A percentile compares a stretch with the other conserved stretches of the same genome.
These are phyloP conservation scores for Drosophila putrida DNA, from an alignment of 2,888 invertebrate genomes.

Conservation along the genomic window DNA sequence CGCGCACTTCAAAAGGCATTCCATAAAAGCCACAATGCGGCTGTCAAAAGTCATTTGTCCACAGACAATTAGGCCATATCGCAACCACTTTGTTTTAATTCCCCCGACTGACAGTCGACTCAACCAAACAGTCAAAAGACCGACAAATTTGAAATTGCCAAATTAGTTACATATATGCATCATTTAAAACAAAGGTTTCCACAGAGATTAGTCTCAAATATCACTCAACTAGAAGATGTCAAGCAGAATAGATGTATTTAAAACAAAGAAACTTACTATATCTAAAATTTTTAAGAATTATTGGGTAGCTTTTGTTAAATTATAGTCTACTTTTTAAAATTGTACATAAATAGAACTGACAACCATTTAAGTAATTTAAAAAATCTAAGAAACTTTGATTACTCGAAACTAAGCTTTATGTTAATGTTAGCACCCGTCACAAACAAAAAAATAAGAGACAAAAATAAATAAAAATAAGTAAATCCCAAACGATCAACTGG, in stretches of 20 bases:
- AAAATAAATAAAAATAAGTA: slow-evolving; percentile 30
- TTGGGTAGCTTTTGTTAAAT: too few species aligned
- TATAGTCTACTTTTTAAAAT: not conserved
- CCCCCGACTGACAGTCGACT: slow-evolving; percentile 37
- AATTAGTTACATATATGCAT: slow-evolving; percentile 17
- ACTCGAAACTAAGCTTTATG: slow-evolving; percentile 41
- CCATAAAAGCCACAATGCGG: slow-evolving; percentile 9
- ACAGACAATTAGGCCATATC: slow-evolving; percentile 28
- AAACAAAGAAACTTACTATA: not conserved
- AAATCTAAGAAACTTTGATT: slow-evolving; percentile 35
- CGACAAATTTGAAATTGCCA: slow-evolving; percentile 7
- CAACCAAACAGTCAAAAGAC: not conserved
- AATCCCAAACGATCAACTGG: slow-evolving; percentile 52
- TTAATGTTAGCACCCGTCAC: slow-evolving; percentile 45
- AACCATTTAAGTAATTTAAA: slow-evolving; percentile 12
- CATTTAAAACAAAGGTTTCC: not conserved
- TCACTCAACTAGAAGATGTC: not conserved
- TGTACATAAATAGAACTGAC: not conserved
- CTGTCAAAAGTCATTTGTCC: slow-evolving; percentile 32
- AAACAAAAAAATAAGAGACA: slow-evolving; percentile 6
- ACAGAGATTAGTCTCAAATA: not conserved
- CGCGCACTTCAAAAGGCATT: slow-evolving; percentile 6
- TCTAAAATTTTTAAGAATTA: too few species aligned
- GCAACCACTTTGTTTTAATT: slow-evolving; percentile 41
- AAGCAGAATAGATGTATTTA: not conserved